A percentile compares a stretch with the other conserved stretches of the same genome.
Conservation (phyloP, 1,140 invertebrate genomes). For the Mercenaria mercenaria region DNA sequence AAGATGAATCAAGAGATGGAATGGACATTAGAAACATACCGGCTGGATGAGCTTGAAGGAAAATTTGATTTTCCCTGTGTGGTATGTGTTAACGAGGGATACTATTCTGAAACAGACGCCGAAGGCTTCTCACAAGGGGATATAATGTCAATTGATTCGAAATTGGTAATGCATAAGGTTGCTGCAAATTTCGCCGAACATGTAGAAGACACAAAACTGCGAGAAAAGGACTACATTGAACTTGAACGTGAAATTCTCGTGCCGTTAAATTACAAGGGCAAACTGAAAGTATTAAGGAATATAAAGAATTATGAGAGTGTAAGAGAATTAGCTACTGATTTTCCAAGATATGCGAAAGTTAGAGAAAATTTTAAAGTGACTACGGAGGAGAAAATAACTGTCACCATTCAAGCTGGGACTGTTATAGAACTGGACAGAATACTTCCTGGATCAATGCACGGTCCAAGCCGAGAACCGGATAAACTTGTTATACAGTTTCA, state of each 20-base stretch:
- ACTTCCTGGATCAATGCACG: neutral
- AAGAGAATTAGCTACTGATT: neutral
- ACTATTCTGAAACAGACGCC: conserved; percentile 18
- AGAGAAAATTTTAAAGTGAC: neutral
- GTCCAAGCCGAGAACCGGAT: neutral
- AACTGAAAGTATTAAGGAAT: conserved; percentile 7
- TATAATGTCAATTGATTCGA: conserved; percentile 22
- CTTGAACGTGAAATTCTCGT: conserved; percentile 38
- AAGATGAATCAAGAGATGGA: neutral
- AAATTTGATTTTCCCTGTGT: conserved; percentile 41
- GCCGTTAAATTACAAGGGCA: conserved; percentile 50
- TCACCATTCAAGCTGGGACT: conserved; percentile 30
- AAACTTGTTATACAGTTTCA: conserved; percentile 12
- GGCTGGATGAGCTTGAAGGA: conserved; percentile 39
- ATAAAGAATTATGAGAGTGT: conserved; percentile 7
- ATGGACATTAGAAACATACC: conserved; percentile 20
- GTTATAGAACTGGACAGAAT: conserved; percentile 44
- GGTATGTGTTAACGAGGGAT: conserved; percentile 24
- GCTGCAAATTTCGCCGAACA: conserved; percentile 29
- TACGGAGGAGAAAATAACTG: neutral
- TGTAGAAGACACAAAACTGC: no score
- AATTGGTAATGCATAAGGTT: conserved; percentile 46
- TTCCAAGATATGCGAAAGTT: conserved; percentile 39
- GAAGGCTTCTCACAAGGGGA: conserved; percentile 46
- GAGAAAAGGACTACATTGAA: neutral